phyloP scores from a whole-genome alignment of 2,113 vertebrate genomes.

The Mormoops blainvillei region DNA sequence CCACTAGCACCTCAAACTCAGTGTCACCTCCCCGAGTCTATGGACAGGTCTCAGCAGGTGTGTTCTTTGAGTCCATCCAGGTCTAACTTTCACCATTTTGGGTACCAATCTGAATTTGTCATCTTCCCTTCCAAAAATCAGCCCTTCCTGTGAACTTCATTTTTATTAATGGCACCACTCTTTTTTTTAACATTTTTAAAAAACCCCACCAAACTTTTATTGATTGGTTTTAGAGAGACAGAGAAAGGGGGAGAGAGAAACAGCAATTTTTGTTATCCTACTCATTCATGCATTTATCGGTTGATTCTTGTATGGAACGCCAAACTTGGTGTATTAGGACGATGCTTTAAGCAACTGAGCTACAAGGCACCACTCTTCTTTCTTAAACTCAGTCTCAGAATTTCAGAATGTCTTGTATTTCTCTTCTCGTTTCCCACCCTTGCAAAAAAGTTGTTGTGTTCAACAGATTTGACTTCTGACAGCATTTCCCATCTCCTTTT shows the following conservation, averaged over 20 bases:
- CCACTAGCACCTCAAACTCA: background rate
- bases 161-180: background rate
- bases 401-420: background rate
- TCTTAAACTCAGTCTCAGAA: background rate
- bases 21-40: rapidly evolving
- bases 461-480: rapidly evolving
- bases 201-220: too few species aligned
- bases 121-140: background rate
- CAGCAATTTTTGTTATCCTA: too few species aligned
- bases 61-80: background rate
- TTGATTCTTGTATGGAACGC: too few species aligned
- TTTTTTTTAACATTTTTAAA: too few species aligned
- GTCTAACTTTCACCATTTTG: background rate
- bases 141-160: background rate
- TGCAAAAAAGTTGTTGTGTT: background rate
- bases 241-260: too few species aligned
- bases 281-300: too few species aligned
- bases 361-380: background rate
- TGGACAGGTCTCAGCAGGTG: background rate
- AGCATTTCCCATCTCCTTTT: background rate
- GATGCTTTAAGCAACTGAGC: too few species aligned
- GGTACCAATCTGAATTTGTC: background rate
- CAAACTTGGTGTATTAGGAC: too few species aligned
- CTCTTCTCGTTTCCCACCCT: background rate
- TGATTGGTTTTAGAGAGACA: too few species aligned